Percentiles rank a stretch among this genome's conserved stretches.
Conservation (phyloP, 1,140 invertebrate species). For the Drosophila nannoptera region DNA sequence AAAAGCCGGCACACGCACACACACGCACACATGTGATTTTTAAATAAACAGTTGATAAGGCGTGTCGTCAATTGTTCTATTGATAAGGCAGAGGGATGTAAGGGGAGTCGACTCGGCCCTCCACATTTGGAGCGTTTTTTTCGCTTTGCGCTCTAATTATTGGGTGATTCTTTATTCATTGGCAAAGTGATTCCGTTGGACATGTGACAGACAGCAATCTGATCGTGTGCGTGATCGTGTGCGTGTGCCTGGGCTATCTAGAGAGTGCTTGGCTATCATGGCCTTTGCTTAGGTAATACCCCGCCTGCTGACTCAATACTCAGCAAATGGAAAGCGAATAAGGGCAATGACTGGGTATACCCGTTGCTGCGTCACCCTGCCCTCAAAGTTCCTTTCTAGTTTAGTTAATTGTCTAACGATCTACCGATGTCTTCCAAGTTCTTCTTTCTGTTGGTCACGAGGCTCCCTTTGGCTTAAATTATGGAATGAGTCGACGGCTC, state of each 20-base stretch:
- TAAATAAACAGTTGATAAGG: constrained; percentile 52
- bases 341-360: no score
- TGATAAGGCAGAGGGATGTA: constrained; percentile 23
- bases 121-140: constrained; percentile 27
- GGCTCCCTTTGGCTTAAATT: no score
- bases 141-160: constrained; percentile 59
- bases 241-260: background rate
- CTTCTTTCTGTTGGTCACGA: no score
- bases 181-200: constrained; percentile 41
- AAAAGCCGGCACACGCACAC: constrained; percentile 42
- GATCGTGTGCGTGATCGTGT: background rate
- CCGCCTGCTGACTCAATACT: no score
- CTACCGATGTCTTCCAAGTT: no score
- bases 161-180: constrained; percentile 69
- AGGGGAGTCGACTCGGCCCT: constrained; percentile 1
- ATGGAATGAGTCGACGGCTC: no score
- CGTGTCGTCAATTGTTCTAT: constrained; percentile 20
- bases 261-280: background rate
- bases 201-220: constrained; percentile 55
- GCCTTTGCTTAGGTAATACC: background rate
- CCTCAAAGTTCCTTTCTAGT: no score
- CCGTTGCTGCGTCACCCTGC: no score
- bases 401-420: no score
- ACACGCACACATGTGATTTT: constrained; percentile 28
- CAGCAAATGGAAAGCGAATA: background rate